A percentile compares a stretch with the other conserved stretches of the same genome.
Evolutionary conservation across 2,888 invertebrate species (phyloP).

Genomic region (Callosobruchus maculatus): DNA sequence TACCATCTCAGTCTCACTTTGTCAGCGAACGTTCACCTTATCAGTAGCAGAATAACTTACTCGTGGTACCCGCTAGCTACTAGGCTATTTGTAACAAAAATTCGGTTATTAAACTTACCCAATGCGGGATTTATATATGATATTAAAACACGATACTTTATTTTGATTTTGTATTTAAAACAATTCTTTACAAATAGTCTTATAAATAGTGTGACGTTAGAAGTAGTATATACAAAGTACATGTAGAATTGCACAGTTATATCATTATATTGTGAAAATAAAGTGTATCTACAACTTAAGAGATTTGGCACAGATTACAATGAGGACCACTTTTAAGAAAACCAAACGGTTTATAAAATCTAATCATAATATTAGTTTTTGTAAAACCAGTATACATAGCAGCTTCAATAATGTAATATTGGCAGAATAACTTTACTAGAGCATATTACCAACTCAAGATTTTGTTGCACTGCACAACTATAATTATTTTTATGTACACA

Average conservation of each 20-base stretch:
- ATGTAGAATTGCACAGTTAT: not conserved
- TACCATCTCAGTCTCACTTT: too few species aligned
- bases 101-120: too few species aligned
- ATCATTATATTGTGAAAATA: not conserved
- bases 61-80: too few species aligned
- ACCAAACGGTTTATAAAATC: not conserved
- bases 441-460: too few species aligned
- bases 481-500: not conserved
- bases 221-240: not conserved
- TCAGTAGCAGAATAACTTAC: too few species aligned
- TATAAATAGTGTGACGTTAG: not conserved
- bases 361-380: too few species aligned
- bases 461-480: too few species aligned
- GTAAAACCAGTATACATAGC: too few species aligned
- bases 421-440: too few species aligned
- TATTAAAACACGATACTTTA: not conserved
- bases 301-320: not conserved
- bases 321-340: not conserved
- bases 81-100: too few species aligned
- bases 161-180: not conserved
- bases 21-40: too few species aligned
- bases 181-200: not conserved
- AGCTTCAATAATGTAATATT: too few species aligned
- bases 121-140: not conserved
- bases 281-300: not conserved